Base-by-base conservation (phyloP, 2,797 vertebrate genomes). In the Pseudopleuronectes americanus region DNA sequence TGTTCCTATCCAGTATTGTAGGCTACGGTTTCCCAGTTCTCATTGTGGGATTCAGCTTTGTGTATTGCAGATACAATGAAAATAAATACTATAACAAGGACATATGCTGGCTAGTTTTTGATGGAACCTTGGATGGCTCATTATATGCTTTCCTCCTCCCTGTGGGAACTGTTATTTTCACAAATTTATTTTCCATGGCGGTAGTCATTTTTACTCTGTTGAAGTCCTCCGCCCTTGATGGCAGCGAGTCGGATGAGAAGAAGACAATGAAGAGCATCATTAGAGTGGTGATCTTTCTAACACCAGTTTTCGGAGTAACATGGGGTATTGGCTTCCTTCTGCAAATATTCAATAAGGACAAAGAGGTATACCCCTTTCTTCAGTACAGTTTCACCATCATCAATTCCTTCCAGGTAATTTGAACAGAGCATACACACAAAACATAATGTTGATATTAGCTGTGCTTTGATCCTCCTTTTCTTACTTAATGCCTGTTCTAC, bases 391-490 rank as follows among this genome's bases (percentile, higher is more conserved):
- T 95, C 82, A 92, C 90, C 72, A 93, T 94, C 67, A 73, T 95
- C 69, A 96, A 96, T 71, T 87, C 94, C 28, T 92, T 95, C 48
- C 95, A 96, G 95, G 95, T 96, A 94, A 81, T 59, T 86, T 60
- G 1, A 77, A 47, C 59, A 2, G 17, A 57, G 23, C 16, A 4
- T 4, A 38, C 54, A 69, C 67, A 67, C 38, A 4, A 57, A 52
- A 33, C 1, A 26, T 1, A 48, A 68, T 28, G 19, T 24, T 52
- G 2, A 53, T 22, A 48, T 17, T 23, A 13, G 2, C 3, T 13
- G 47, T 59, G 4, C 16, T 56, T 3, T 7, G 14, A 45, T 36
- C 4, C 14, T 62, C 38, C 43, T 59, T 64, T 23, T 41, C 21
- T 19, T 14, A 36, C 12, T 6, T 26, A 16, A n/a, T 6, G 47